Evolutionary conservation across 2,888 invertebrate genomes (phyloP), one percentile per base, ranked within the genome.

Genomic region (Drosophila mimetica): DNA sequence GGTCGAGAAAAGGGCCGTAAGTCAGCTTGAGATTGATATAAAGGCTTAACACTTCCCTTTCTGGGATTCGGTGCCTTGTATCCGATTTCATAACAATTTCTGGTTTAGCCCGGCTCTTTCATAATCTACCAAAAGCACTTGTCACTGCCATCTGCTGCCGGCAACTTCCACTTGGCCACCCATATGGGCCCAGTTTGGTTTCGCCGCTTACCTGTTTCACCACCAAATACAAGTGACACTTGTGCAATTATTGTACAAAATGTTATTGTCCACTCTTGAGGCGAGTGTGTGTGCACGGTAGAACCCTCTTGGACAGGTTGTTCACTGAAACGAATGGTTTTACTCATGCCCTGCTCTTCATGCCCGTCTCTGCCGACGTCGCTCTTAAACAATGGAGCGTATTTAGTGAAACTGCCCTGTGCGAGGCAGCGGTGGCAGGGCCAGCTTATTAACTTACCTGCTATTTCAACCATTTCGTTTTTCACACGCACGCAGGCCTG

Each of bases 391-490:
- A 81, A 80, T 86, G 85, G 64, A 58, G 75, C 63, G 71, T 84
- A 75, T 86, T 81, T 81, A 84, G 85, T 77, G 81, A 84, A 70
- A 77, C 75, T 84, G 77, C 81, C 74, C 73, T 75, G 87, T 84
- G 69, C 75, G 61, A 36, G 37, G 42, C 42, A 42, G 42, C 42
- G 20, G 20, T 36, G 46, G 66, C 66, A 37, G 32, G 44, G 28
- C 54, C 58, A 53, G 77, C 81, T 81, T 84, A 86, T 86, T 81
- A 86, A 86, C 87, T 84, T 84, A 86, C 87, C 81, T 86, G 85
- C 74, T 74, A 74, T 77, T 61, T 67, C 54, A 71, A 65, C 73
- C 69, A 77, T 79, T 84, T 79, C 70, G 70, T 77, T 84, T 85
- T 80, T 86, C 85, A 84, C 87, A 86, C 81, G 87, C 81, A 80